A percentile compares a stretch with the other conserved stretches of the same genome.
Evolutionary conservation across 2,797 vertebrate species (phyloP).

Genomic region (Sphenopsis melanotis): DNA sequence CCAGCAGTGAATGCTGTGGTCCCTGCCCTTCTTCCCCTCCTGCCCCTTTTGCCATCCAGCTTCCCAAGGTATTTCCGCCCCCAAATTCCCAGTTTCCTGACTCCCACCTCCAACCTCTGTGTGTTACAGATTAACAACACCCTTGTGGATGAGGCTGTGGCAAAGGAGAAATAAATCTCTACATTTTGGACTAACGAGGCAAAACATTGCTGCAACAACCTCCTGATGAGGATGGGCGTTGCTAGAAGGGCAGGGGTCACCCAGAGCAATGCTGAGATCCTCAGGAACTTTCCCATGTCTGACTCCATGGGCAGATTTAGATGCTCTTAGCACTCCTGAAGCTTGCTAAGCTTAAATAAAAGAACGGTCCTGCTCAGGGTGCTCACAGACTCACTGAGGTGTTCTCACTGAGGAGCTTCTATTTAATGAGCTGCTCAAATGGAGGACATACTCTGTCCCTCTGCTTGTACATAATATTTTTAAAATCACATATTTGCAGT

Average conservation of each 20-base stretch:
- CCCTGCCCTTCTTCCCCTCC: neutral
- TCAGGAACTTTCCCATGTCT: neutral
- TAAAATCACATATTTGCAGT: constrained; percentile 46
- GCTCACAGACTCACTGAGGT: neutral
- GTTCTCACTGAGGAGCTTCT: constrained; percentile 13
- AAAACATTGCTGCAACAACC: neutral
- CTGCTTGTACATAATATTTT: neutral
- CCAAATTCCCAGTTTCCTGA: neutral
- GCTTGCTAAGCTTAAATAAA: constrained; percentile 50
- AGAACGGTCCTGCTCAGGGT: constrained; percentile 1
- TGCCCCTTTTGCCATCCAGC: neutral
- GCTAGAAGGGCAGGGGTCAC: neutral
- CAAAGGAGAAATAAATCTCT: neutral
- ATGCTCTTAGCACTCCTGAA: neutral
- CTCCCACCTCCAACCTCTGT: fast-evolving
- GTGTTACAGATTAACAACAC: neutral
- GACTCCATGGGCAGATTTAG: neutral
- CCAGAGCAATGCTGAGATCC: neutral
- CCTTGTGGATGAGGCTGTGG: neutral
- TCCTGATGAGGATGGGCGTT: neutral
- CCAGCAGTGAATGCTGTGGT: neutral
- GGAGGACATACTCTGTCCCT: constrained; percentile 18
- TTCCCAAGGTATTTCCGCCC: neutral
- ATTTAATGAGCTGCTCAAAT: constrained; percentile 9
- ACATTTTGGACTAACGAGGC: neutral